Evolutionary conservation across 2,113 vertebrate species (phyloP), one percentile per base, ranked within the genome.

Genomic region (Oxyruncus cristatus): DNA sequence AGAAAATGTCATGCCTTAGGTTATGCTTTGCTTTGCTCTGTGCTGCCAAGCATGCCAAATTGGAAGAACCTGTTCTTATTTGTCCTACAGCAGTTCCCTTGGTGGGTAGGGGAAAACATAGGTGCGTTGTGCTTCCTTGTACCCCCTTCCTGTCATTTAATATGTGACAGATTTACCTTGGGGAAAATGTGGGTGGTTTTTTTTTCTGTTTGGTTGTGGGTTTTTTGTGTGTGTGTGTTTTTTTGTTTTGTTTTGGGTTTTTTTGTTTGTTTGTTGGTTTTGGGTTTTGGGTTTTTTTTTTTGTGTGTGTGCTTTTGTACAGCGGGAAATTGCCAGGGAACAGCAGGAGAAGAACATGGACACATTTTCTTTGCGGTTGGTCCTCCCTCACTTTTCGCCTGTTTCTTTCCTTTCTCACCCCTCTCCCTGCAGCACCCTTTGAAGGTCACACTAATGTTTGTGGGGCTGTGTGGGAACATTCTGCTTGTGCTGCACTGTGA

Each of bases 321-420:
- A 21, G 52, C 44, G 39, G 18, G 80, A 67, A 44, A 14, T 16
- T 85, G 35, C 62, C 32, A 33, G 41, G 37, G 33, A 77, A 35
- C 1, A 5, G 28, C 65, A 78, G 59, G 50, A 66, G 65, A 56
- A 24, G 44, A 89, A 37, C 2, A 0, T 0, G 0, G 15, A 50
- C 50, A 30, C 4, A 1, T 28, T 58, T 83, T 83, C 35, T 83
- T 49, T 86, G 71, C 62, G 46, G 14, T 24, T 44, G n/a, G 63
- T 37, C 6, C 67, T 82, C 72, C 52, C 4, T 85, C 24, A 22
- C 35, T 84, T 27, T 50, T 47, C 73, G 70, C 55, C 26, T 44
- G 11, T 11, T 79, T 62, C 47, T 42, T 37, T 73, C 49, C 24
- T 41, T 37, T 75, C 58, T 79, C 47, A 37, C 6, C 8, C 32